phyloP scores from a whole-genome alignment of 1,140 invertebrate species.

The Lamellibrachia luymesi region DNA sequence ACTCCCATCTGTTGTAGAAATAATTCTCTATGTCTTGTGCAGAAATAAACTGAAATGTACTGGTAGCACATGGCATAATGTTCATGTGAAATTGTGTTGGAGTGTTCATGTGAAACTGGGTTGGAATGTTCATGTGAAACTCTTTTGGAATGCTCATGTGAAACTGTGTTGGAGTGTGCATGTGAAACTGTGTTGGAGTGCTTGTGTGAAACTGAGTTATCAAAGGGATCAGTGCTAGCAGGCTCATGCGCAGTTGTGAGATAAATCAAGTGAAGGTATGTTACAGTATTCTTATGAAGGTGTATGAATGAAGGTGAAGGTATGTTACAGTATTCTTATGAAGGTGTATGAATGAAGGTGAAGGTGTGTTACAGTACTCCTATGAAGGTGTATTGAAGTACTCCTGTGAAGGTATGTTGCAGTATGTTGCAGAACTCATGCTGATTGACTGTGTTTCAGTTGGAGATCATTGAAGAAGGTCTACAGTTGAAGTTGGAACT shows the following conservation, averaged over 20 bases:
- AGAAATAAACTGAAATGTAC: too few species aligned
- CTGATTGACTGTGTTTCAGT: neutral
- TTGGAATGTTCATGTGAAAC: too few species aligned
- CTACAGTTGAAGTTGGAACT: slow-evolving; percentile 20
- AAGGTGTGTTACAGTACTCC: too few species aligned
- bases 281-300: neutral
- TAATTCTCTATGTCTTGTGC: neutral
- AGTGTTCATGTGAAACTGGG: too few species aligned
- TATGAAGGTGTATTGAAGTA: neutral
- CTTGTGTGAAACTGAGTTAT: neutral
- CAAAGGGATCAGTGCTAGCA: neutral
- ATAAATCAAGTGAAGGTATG: neutral
- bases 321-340: too few species aligned
- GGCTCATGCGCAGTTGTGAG: neutral
- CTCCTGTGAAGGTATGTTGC: too few species aligned
- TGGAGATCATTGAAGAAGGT: slow-evolving; percentile 19
- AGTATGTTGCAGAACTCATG: neutral
- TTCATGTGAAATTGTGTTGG: too few species aligned
- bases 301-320: too few species aligned
- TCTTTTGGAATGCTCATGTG: neutral
- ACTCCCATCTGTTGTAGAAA: neutral
- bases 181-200: neutral
- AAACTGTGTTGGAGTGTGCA: neutral
- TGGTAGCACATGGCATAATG: too few species aligned
- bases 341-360: too few species aligned